A percentile compares a stretch with the other conserved stretches of the same genome.
Conservation (phyloP, 1,140 invertebrate genomes). For the Nephila pilipes region DNA sequence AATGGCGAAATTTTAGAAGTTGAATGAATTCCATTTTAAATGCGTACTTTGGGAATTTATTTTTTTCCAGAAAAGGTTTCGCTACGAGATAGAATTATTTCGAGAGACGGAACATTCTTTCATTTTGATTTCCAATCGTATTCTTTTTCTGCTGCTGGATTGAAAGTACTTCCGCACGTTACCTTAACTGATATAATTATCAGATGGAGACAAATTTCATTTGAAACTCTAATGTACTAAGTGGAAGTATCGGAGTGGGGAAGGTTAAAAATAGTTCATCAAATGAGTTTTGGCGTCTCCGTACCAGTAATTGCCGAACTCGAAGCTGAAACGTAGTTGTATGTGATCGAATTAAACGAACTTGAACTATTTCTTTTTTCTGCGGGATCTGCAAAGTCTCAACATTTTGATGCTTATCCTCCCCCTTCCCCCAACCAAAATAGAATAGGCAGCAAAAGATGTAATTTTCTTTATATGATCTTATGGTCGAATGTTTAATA, state of each 20-base stretch:
- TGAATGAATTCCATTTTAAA: not conserved
- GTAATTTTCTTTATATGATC: no score
- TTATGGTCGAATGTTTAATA: no score
- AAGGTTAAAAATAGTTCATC: slow-evolving; percentile 15
- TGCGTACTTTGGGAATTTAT: not conserved
- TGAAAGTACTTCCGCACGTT: no score
- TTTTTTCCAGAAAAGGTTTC: not conserved
- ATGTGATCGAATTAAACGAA: not conserved
- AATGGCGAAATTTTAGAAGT: not conserved
- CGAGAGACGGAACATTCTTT: not conserved
- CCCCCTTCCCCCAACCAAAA: no score
- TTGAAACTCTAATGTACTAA: not conserved
- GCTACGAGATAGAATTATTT: not conserved
- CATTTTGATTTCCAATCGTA: not conserved
- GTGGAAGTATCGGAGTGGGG: not conserved
- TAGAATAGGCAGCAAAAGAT: no score
- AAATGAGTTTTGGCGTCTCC: not conserved
- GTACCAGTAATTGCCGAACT: not conserved
- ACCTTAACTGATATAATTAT: not conserved
- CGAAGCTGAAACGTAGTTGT: not conserved
- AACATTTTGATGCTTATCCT: no score
- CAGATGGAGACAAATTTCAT: not conserved
- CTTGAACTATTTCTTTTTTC: no score
- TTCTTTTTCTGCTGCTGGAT: not conserved
- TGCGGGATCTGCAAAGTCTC: no score